Evolutionary conservation across 2,113 vertebrate genomes (phyloP).

Genomic region (Arizona elegans): DNA sequence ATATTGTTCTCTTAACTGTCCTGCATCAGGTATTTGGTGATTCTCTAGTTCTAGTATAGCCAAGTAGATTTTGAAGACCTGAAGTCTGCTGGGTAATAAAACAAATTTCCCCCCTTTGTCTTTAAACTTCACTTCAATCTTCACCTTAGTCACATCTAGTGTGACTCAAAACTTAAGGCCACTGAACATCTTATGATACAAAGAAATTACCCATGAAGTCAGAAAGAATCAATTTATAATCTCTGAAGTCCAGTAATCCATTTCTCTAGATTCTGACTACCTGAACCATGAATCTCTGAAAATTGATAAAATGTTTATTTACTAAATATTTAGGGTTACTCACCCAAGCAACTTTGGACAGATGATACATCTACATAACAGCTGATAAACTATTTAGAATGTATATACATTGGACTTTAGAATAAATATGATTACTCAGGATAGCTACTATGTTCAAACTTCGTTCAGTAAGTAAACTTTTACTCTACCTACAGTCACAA

Average conservation of each 20-base stretch:
- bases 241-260: neutral
- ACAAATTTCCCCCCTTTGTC: no score
- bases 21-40: neutral
- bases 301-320: neutral
- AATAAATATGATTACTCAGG: neutral
- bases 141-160: neutral
- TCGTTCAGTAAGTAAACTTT: neutral
- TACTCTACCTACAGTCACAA: neutral
- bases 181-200: neutral
- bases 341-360: neutral
- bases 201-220: neutral
- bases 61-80: neutral
- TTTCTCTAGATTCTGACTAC: neutral
- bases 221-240: neutral
- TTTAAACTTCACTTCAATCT: neutral
- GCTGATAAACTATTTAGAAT: neutral
- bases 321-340: neutral
- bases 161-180: neutral
- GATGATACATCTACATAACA: neutral
- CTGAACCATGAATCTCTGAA: neutral
- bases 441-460: neutral
- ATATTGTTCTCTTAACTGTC: neutral
- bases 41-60: neutral
- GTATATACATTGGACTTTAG: neutral
- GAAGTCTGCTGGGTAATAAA: neutral